Percentiles rank a stretch among this genome's conserved stretches.
These are phyloP conservation scores for Vidua macroura DNA, from an alignment of 2,113 vertebrate genomes.

Conservation along the genomic window DNA sequence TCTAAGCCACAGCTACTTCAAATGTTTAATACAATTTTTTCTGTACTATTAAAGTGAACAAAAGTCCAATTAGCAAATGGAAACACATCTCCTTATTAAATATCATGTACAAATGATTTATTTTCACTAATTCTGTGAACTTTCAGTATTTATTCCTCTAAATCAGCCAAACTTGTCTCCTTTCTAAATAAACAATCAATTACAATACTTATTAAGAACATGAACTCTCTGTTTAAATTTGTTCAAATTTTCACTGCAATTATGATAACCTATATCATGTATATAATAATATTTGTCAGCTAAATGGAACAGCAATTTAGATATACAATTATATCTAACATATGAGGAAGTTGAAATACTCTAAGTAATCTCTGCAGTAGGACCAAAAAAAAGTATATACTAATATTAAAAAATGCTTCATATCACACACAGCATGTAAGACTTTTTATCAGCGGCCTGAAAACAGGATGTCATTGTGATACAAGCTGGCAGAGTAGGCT, in stretches of 20 bases:
- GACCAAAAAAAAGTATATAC: background rate
- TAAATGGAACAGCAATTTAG: background rate
- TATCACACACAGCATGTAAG: background rate
- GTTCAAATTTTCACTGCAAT: background rate
- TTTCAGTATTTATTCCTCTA: background rate
- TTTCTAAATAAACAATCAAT: background rate
- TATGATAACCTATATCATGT: background rate
- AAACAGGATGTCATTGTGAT: background rate
- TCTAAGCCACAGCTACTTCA: background rate
- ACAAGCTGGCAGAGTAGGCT: background rate
- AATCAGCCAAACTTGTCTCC: background rate
- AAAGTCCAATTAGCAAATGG: background rate
- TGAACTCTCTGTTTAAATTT: background rate
- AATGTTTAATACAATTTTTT: background rate
- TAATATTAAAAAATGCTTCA: background rate
- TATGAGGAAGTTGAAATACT: background rate
- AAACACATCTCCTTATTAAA: background rate
- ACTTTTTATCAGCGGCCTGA: background rate
- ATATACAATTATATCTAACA: background rate
- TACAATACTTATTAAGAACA: background rate
- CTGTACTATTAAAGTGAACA: background rate
- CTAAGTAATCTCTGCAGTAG: background rate
- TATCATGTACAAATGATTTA: background rate
- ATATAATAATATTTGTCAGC: background rate
- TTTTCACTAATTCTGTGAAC: background rate